phyloP scores from a whole-genome alignment of 2,113 vertebrate species.

The Brevimyrus niger region DNA sequence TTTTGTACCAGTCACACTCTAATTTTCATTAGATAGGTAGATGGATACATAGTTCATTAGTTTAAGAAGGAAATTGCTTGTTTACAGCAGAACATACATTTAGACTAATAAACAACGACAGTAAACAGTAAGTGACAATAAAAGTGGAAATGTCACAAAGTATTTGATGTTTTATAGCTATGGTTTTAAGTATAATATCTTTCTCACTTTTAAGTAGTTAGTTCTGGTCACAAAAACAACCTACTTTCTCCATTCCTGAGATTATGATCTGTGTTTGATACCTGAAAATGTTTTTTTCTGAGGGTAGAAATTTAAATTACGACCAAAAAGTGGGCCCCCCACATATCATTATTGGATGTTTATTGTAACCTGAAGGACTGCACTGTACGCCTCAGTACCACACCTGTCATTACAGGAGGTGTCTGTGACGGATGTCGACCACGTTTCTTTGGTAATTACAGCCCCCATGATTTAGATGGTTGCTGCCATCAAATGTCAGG shows the following conservation, averaged over 20 bases:
- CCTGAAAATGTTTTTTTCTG: conserved; percentile 42
- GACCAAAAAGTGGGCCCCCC: conserved; percentile 41
- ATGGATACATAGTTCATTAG: background rate
- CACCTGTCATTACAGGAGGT: conserved; percentile 47
- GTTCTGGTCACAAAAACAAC: background rate
- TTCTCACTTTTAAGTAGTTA: background rate
- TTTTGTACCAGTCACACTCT: background rate
- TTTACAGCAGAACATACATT: background rate
- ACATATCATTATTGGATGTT: conserved; percentile 49
- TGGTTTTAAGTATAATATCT: background rate
- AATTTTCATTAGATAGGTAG: background rate
- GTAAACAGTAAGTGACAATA: background rate
- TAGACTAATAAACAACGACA: background rate
- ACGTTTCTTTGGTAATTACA: conserved; percentile 51
- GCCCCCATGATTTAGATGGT: conserved; percentile 48
- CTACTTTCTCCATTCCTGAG: background rate
- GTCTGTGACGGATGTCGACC: conserved; percentile 51
- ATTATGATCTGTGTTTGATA: conserved; percentile 10
- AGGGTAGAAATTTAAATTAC: conserved; percentile 40
- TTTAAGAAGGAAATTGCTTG: background rate
- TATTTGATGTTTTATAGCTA: background rate
- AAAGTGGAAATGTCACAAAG: background rate
- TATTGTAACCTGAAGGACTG: conserved; percentile 36
- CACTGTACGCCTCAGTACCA: conserved; percentile 41
- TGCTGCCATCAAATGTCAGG: conserved; percentile 40